A percentile compares a stretch with the other conserved stretches of the same genome.
These are phyloP conservation scores for Eremophila alpestris DNA, from an alignment of 2,797 vertebrate species.

Conservation along the genomic window DNA sequence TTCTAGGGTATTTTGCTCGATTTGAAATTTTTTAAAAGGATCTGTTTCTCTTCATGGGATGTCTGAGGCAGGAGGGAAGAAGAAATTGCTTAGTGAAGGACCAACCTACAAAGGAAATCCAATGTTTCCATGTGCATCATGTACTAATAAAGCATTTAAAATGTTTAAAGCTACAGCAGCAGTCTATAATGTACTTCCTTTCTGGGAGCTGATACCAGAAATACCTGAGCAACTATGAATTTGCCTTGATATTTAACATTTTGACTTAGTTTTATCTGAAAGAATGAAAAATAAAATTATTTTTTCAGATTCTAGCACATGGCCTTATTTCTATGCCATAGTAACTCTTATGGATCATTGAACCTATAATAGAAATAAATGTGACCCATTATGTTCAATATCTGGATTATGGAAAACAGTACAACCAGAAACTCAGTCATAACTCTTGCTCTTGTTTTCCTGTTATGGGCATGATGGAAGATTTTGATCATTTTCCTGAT, in stretches of 20 bases:
- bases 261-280: slow-evolving; percentile 15
- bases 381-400: not conserved
- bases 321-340: not conserved
- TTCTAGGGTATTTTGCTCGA: not conserved
- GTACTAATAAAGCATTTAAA: not conserved
- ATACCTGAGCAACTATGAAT: not conserved
- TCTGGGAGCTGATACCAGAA: not conserved
- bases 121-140: not conserved
- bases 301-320: not conserved
- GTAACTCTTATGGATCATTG: not conserved
- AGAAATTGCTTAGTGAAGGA: not conserved
- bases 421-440: not conserved
- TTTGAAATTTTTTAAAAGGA: not conserved
- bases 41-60: not conserved
- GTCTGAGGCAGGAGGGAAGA: not conserved
- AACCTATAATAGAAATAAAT: not conserved
- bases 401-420: not conserved
- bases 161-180: not conserved
- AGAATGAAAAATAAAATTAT: not conserved
- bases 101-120: not conserved
- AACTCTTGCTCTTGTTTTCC: not conserved
- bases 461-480: rapidly evolving
- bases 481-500: not conserved
- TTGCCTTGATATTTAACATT: slow-evolving; percentile 10
- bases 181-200: not conserved